These are phyloP conservation scores for Achatina immaculata DNA, from an alignment of 1,140 invertebrate species.

Conservation along the genomic window DNA sequence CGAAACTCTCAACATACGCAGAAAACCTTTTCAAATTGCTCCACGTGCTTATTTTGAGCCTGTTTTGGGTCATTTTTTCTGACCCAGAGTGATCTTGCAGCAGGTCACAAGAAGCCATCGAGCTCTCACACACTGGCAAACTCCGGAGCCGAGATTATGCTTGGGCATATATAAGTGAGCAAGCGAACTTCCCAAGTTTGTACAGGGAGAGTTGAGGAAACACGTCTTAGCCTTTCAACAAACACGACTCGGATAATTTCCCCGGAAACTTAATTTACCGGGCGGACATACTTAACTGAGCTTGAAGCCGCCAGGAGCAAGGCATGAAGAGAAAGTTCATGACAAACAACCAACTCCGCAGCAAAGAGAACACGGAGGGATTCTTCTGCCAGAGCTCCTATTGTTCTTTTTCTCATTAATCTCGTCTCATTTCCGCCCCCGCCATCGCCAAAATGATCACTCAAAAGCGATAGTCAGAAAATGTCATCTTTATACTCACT, in stretches of 20 bases:
- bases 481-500: no score
- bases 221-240: background rate
- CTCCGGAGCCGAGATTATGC: background rate
- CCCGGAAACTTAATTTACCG: slow-evolving; percentile 1
- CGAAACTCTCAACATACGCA: background rate
- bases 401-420: background rate
- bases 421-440: no score
- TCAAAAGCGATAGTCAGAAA: no score
- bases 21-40: no score
- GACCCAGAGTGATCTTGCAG: no score
- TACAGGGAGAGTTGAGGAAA: background rate
- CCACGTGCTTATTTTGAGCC: no score
- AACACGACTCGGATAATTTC: background rate
- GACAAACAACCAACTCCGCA: background rate
- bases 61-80: no score
- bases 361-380: background rate
- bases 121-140: background rate
- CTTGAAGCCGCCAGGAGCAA: background rate
- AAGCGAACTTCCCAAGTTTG: background rate
- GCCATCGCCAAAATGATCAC: no score
- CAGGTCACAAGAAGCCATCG: background rate
- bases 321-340: background rate
- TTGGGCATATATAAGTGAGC: background rate
- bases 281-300: background rate
- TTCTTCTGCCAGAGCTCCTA: background rate